Evolutionary conservation across 53 echinoderm and acorn worm species (phyloP).

Genomic region (Astropecten irregularis): DNA sequence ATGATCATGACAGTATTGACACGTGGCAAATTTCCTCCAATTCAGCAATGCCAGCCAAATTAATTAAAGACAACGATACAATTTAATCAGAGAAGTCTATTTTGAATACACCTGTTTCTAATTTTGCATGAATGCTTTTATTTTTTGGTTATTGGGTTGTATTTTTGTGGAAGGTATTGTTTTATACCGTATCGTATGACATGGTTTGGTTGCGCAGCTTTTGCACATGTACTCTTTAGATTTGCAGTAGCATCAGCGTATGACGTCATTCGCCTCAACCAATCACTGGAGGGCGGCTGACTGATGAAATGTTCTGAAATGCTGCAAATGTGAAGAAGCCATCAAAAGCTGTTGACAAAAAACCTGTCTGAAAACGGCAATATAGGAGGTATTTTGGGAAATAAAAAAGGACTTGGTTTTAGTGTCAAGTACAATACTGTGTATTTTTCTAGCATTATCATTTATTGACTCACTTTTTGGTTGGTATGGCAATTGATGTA

Average conservation of each 20-base stretch:
- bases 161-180: no score
- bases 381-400: slow-evolving; percentile 9
- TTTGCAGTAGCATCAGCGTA: slow-evolving; percentile 25
- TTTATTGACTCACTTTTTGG: background rate
- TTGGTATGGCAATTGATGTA: background rate
- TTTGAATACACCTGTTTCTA: background rate
- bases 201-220: background rate
- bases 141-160: background rate
- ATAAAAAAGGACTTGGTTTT: background rate
- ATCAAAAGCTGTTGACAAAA: slow-evolving; percentile 9
- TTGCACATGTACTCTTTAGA: slow-evolving; percentile 32
- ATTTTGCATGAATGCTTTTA: background rate
- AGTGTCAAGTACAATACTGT: background rate
- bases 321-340: slow-evolving; percentile 6
- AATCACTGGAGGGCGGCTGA: slow-evolving; percentile 17
- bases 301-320: slow-evolving; percentile 20
- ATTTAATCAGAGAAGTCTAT: no score
- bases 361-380: background rate
- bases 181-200: no score
- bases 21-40: no score
- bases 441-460: background rate
- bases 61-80: no score
- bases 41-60: no score
- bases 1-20: no score
- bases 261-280: slow-evolving; percentile 39